Conservation (phyloP, 1,140 invertebrate genomes). For the Apolygus lucorum region DNA sequence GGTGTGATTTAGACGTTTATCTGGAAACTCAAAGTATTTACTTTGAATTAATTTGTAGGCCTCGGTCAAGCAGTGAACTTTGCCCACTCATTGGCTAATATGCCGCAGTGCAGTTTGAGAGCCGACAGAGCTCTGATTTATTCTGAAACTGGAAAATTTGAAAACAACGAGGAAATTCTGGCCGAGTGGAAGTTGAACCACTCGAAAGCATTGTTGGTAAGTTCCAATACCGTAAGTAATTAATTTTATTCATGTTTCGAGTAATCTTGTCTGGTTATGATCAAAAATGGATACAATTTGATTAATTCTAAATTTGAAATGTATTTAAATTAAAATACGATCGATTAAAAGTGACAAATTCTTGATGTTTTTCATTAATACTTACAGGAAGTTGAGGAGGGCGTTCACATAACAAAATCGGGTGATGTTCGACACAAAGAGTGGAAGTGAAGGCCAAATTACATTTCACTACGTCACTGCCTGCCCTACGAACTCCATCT, state of each 20-base stretch:
- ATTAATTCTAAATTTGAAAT: neutral
- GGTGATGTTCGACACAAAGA: conserved; percentile 7
- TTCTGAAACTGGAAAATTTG: conserved; percentile 7
- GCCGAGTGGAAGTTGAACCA: neutral
- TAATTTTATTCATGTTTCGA: neutral
- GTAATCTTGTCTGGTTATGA: no score
- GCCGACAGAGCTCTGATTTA: conserved; percentile 28
- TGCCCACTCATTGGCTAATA: conserved; percentile 29
- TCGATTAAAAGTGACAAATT: neutral
- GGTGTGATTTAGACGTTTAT: no score
- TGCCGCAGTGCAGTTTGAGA: conserved; percentile 27
- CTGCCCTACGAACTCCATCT: no score
- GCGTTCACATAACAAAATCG: neutral
- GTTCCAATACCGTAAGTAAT: neutral
- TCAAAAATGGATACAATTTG: no score
- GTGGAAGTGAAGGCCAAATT: neutral
- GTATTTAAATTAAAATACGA: neutral
- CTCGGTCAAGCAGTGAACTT: conserved; percentile 33
- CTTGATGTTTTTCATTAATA: neutral
- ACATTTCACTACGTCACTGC: no score
- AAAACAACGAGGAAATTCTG: neutral
- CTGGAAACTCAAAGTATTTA: neutral
- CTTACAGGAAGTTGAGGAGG: neutral
- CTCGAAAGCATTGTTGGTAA: neutral
- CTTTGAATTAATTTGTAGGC: conserved; percentile 25